Evolutionary conservation across 1,140 invertebrate genomes (phyloP).

Genomic region (Samia ricini): DNA sequence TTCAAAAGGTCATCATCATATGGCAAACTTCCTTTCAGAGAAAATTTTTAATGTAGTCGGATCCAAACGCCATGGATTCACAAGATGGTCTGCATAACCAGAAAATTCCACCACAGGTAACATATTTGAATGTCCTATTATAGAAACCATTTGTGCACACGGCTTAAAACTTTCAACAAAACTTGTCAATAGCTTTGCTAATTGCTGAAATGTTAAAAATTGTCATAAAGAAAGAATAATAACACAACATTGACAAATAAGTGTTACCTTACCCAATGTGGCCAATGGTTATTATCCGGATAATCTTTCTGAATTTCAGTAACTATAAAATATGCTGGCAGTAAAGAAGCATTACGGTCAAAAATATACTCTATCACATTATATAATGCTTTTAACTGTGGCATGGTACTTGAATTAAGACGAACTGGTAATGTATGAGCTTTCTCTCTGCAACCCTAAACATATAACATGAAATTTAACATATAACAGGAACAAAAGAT

Average conservation of each 20-base stretch:
- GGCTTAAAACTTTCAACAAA: constrained; percentile 95
- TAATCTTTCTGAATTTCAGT: constrained; percentile 95
- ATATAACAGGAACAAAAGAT: background rate
- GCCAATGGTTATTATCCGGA: constrained; percentile 88
- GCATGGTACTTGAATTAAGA: constrained; percentile 87
- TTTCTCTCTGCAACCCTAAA: constrained; percentile 91
- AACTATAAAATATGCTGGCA: constrained; percentile 96
- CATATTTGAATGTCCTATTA: constrained; percentile 93
- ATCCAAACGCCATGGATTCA: constrained; percentile 95
- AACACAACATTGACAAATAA: background rate
- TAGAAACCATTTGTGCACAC: constrained; percentile 96
- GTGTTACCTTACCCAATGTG: constrained; percentile 90
- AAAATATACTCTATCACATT: constrained; percentile 93
- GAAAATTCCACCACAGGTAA: constrained; percentile 94
- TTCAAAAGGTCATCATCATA: constrained; percentile 94
- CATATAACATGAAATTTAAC: constrained; percentile 25
- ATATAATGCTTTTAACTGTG: constrained; percentile 88
- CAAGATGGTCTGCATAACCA: constrained; percentile 91
- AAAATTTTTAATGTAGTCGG: constrained; percentile 91
- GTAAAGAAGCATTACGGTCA: constrained; percentile 92
- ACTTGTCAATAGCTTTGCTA: constrained; percentile 89
- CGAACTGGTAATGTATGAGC: constrained; percentile 86
- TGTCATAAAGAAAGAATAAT: background rate
- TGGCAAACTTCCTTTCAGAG: constrained; percentile 93
- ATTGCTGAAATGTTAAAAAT: constrained; percentile 79